Conservation (phyloP, 2,113 vertebrate genomes). For the Cnemophilus loriae region DNA sequence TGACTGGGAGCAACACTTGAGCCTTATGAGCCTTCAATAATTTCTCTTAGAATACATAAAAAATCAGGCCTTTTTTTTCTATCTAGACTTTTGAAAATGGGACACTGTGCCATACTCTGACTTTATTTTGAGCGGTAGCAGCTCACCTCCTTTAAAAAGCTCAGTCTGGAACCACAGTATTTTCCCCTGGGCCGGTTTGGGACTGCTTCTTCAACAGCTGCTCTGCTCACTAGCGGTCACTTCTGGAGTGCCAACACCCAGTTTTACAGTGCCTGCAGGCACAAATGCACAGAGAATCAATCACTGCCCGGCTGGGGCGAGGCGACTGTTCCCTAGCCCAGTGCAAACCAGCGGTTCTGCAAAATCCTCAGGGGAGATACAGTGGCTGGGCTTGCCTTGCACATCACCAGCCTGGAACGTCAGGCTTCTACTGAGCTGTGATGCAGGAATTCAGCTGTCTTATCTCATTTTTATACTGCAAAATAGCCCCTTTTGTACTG, state of each 20-base stretch:
- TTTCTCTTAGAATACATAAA: not conserved
- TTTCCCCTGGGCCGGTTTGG: not conserved
- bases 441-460: not conserved
- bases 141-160: not conserved
- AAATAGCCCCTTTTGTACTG: not conserved
- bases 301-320: accelerated
- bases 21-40: not conserved
- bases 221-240: not conserved
- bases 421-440: not conserved
- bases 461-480: not conserved
- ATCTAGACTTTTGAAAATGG: not conserved
- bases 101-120: not conserved
- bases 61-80: not conserved
- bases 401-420: not conserved
- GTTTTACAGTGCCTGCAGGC: not conserved
- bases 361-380: not conserved
- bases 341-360: not conserved
- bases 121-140: not conserved
- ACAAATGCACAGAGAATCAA: not conserved
- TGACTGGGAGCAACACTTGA: not conserved
- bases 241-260: not conserved
- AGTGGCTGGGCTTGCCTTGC: not conserved
- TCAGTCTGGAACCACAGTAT: not conserved
- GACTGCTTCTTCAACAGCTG: not conserved
- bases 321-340: not conserved